phyloP scores from a whole-genome alignment of 2,797 vertebrate genomes.

The Taenioides sp. region DNA sequence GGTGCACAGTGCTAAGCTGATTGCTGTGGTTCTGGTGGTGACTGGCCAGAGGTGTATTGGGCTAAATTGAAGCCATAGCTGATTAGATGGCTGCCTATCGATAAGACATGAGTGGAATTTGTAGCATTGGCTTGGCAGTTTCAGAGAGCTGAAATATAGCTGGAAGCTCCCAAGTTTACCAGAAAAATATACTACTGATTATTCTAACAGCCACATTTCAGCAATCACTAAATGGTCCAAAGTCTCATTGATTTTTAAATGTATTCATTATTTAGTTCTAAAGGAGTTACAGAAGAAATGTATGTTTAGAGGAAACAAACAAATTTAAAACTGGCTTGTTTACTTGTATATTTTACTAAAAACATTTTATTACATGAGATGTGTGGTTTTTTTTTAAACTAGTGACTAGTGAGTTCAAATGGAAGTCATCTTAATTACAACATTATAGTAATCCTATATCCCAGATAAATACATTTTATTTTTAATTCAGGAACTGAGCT shows the following conservation, averaged over 20 bases:
- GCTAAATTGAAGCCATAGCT: slow-evolving; percentile 64
- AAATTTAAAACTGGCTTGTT: too few species aligned
- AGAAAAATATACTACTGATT: slow-evolving; percentile 17
- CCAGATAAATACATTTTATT: background rate
- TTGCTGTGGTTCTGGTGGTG: slow-evolving; percentile 58
- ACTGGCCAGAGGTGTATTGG: slow-evolving; percentile 64
- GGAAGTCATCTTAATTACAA: background rate
- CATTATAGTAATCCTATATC: background rate
- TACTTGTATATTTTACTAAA: too few species aligned
- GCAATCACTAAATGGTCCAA: background rate
- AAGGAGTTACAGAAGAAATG: too few species aligned
- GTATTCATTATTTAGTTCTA: too few species aligned
- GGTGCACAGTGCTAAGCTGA: slow-evolving; percentile 62
- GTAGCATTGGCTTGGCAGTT: slow-evolving; percentile 22
- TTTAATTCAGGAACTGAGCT: background rate
- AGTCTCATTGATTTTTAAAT: background rate
- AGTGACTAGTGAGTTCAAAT: background rate
- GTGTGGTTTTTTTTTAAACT: background rate
- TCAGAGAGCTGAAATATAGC: slow-evolving; percentile 31
- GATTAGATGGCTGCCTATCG: slow-evolving; percentile 65
- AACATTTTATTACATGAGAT: too few species aligned
- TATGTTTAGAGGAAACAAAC: too few species aligned
- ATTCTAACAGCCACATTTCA: background rate
- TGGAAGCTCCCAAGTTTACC: slow-evolving; percentile 11
- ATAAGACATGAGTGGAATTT: slow-evolving; percentile 62